Conservation (phyloP, 2,888 invertebrate species). For the Drosophila hamatofila region DNA sequence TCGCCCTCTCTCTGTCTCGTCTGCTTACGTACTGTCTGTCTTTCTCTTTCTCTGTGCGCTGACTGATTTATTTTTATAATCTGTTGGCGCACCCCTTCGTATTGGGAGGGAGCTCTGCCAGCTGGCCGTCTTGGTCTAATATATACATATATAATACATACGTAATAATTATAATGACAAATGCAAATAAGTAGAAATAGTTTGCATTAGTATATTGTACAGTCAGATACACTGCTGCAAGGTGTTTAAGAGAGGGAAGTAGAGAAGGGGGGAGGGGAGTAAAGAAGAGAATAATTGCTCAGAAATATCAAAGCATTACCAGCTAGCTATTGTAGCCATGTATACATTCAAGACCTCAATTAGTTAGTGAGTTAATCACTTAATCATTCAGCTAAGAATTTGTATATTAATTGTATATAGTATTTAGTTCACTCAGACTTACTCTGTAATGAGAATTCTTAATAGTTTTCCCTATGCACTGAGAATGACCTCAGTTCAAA, state of each 20-base stretch:
- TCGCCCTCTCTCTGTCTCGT: background rate
- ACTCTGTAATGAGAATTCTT: too few species aligned
- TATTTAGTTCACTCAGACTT: too few species aligned
- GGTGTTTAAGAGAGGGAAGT: too few species aligned
- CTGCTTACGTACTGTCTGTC: background rate
- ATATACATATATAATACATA: conserved; percentile 33
- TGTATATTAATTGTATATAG: background rate
- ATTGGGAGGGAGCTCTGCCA: background rate
- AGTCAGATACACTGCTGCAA: background rate
- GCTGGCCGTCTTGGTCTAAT: conserved; percentile 16
- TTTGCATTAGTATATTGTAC: background rate
- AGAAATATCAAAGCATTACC: too few species aligned
- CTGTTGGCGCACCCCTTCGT: conserved; percentile 16
- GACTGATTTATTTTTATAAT: conserved; percentile 56
- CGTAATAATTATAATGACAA: conserved; percentile 76
- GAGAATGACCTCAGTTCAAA: background rate
- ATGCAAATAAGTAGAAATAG: conserved; percentile 43
- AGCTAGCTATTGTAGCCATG: background rate
- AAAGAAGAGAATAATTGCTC: too few species aligned
- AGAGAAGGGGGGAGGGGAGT: too few species aligned
- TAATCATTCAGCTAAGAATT: background rate
- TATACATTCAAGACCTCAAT: background rate
- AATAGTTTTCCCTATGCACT: background rate
- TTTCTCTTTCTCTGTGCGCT: conserved; percentile 23
- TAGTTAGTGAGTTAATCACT: background rate